Base-by-base conservation (phyloP, 2,797 vertebrate species). In the Pseudochromis fuscus region DNA sequence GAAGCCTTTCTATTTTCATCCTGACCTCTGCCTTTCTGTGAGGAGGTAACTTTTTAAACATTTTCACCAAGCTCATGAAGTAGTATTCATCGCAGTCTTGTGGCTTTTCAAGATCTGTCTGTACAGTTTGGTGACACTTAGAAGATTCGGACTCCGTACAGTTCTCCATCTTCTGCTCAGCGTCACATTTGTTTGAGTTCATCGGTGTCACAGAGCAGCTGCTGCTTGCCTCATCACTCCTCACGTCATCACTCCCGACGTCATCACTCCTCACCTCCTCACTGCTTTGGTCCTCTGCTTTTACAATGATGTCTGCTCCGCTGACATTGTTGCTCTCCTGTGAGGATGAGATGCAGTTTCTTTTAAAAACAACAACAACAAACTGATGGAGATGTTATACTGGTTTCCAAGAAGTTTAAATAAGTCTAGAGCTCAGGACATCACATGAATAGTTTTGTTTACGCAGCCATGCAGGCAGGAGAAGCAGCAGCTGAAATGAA, bases 61-160 rank as follows among this genome's bases (percentile, higher is more conserved):
- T 4, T 51, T 79, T 81, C 0, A 28, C 75, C 2, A 86, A 77
- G 62, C 27, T 67, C 84, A 79, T 79, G 69, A 86, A 86, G 59
- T 86, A 86, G 55, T 31, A 79, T 31, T 86, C 81, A 40, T 86
- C 84, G 1, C 81, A 83, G 42, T 86, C 78, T 40, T 79, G 77
- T 16, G 81, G 81, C 35, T 63, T 79, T 3, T 81, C 75, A 18
- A 37, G 0, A 37, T 77, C 27, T 13, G 72, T 81, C 56, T 84
- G 75, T 4, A 74, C 63, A 24, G 64, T 57, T 57, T n/a, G 31
- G 57, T 81, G 5, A 53, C 65, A 28, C 63, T 62, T 72, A 10
- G 40, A 58, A 7, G 37, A 21, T 3, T 13, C 1, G 0, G 1
- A 24, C 24, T 51, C 24, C 16, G n/a, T 13, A n/a, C 1, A 40